These are phyloP conservation scores for Petrocephalus sullivani DNA, from an alignment of 2,797 vertebrate genomes.

Conservation along the genomic window DNA sequence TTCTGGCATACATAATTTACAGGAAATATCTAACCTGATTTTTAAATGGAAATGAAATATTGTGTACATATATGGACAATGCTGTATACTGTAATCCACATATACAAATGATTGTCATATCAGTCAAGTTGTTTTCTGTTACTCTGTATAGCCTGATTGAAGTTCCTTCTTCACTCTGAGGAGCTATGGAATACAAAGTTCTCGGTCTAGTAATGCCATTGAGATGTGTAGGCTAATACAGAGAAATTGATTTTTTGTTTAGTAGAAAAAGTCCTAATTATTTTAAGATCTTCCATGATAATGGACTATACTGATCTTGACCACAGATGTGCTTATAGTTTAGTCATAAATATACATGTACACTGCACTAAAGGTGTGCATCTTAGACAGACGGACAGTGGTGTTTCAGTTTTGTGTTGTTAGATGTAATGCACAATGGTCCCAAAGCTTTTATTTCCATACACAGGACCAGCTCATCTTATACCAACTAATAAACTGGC, in stretches of 20 bases:
- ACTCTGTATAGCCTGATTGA: too few relatives aligned
- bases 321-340: neutral
- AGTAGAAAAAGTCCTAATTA: too few relatives aligned
- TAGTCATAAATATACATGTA: neutral
- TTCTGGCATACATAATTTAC: neutral
- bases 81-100: neutral
- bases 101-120: too few relatives aligned
- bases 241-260: too few relatives aligned
- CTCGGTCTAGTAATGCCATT: too few relatives aligned
- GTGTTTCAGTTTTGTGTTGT: neutral
- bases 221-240: too few relatives aligned
- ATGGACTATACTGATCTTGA: neutral
- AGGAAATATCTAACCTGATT: neutral
- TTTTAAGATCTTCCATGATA: neutral
- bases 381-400: neutral
- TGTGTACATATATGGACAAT: neutral
- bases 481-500: neutral
- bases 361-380: neutral
- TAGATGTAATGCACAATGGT: neutral
- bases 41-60: neutral
- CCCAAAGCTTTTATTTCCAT: neutral
- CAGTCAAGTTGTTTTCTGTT: too few relatives aligned
- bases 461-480: neutral
- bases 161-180: too few relatives aligned
- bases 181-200: too few relatives aligned